Conservation (phyloP, 1,140 invertebrate species). For the Zaprionus africanus region DNA sequence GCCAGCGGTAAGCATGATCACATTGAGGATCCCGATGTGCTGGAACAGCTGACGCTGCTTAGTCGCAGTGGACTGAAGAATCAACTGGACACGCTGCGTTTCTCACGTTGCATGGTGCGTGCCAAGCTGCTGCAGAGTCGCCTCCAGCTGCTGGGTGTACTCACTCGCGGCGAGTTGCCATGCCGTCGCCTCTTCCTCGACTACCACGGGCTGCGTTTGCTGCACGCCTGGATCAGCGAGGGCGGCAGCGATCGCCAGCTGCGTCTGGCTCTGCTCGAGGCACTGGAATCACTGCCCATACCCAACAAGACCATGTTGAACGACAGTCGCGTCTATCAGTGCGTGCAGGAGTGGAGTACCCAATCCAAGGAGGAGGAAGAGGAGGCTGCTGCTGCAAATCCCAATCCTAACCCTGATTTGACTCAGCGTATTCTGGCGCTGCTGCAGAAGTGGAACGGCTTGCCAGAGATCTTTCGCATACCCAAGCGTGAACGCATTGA, state of each 20-base stretch:
- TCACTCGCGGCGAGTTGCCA: constrained; percentile 90
- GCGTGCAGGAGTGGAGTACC: constrained; percentile 92
- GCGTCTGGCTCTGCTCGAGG: constrained; percentile 91
- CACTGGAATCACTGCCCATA: constrained; percentile 93
- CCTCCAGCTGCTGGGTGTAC: constrained; percentile 89
- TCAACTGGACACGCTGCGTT: constrained; percentile 93
- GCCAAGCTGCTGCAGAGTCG: constrained; percentile 92
- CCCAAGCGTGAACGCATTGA: constrained; percentile 97
- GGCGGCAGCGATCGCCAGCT: constrained; percentile 85
- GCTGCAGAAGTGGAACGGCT: constrained; percentile 41
- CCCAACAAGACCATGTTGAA: constrained; percentile 96
- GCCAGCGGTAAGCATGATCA: constrained; percentile 42
- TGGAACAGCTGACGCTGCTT: constrained; percentile 92
- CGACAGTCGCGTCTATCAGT: constrained; percentile 94
- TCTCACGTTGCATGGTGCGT: constrained; percentile 96
- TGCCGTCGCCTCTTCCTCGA: constrained; percentile 96
- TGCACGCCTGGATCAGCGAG: constrained; percentile 95
- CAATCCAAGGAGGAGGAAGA: not conserved
- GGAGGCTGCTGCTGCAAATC: not conserved
- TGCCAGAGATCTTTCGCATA: constrained; percentile 92
- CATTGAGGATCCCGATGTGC: constrained; percentile 86
- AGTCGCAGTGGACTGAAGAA: constrained; percentile 92
- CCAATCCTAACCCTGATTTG: constrained; percentile 2
- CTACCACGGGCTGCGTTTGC: constrained; percentile 95
- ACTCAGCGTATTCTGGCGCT: constrained; percentile 22